Conservation (phyloP, 2,888 invertebrate genomes). For the Cotesia congregata region DNA sequence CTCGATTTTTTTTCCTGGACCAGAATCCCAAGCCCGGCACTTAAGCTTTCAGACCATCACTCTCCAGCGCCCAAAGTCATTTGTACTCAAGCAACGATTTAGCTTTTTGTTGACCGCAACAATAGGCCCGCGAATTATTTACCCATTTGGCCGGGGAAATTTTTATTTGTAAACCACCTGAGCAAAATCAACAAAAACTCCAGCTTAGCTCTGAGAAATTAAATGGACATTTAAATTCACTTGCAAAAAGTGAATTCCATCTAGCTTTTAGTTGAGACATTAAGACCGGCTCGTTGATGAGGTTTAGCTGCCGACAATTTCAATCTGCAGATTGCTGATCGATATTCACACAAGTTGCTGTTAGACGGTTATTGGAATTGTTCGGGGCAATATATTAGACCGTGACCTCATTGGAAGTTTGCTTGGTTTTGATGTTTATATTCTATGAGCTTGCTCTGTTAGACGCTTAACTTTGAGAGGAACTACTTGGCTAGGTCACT, state of each 20-base stretch:
- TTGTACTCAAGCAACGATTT: conserved; percentile 19
- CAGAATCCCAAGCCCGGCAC: conserved; percentile 1
- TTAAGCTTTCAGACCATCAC: background rate
- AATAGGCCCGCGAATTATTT: conserved; percentile 28
- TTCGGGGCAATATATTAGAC: background rate
- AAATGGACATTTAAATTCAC: conserved; percentile 51
- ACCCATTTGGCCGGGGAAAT: conserved; percentile 21
- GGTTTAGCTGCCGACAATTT: background rate
- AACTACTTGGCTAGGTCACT: background rate
- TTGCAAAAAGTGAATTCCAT: background rate
- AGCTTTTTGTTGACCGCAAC: conserved; percentile 26
- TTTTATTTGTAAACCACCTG: conserved; percentile 30
- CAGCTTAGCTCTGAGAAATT: conserved; percentile 44
- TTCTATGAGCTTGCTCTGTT: background rate
- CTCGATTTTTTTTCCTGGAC: background rate
- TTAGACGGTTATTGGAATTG: background rate
- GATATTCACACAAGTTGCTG: background rate
- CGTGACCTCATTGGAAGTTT: background rate
- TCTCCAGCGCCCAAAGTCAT: conserved; percentile 14
- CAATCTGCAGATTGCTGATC: background rate
- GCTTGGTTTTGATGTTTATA: background rate
- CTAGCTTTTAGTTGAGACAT: background rate
- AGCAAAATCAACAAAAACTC: conserved; percentile 40
- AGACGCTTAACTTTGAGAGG: background rate
- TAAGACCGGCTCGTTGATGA: conserved; percentile 2